Conservation (phyloP, 1,140 invertebrate species). For the Anthonomus grandis region DNA sequence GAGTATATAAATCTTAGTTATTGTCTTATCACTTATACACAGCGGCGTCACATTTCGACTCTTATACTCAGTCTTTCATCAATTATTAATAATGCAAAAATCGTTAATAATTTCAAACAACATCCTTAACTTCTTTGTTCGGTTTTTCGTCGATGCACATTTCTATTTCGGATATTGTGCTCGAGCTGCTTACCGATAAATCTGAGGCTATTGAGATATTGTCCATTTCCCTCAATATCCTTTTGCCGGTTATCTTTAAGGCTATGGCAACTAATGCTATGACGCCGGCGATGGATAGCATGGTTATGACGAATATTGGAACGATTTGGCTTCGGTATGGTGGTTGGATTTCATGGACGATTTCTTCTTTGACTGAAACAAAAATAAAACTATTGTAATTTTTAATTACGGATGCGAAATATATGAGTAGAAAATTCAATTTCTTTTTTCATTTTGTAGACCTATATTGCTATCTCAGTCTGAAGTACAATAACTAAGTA, state of each 20-base stretch:
- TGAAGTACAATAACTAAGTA: no score
- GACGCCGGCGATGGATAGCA: conserved; percentile 41
- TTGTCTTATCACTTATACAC: no score
- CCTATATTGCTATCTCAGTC: no score
- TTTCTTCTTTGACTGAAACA: conserved; percentile 34
- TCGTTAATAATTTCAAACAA: no score
- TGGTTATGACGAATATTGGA: conserved; percentile 39
- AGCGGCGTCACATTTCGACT: no score
- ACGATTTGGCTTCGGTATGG: conserved; percentile 33
- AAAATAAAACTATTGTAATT: background rate
- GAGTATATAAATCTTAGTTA: no score
- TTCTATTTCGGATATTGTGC: conserved; percentile 35
- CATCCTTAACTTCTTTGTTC: background rate
- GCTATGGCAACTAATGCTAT: conserved; percentile 39
- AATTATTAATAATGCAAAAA: no score
- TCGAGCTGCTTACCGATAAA: conserved; percentile 39
- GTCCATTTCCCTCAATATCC: conserved; percentile 32
- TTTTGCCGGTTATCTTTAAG: conserved; percentile 33
- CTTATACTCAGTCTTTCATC: no score
- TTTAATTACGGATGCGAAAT: background rate
- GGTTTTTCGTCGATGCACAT: conserved; percentile 10
- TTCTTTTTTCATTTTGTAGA: no score
- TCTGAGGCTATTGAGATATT: conserved; percentile 42
- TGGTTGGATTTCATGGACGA: background rate
- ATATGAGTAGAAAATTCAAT: no score